These are phyloP conservation scores for Helicoverpa armigera DNA, from an alignment of 1,140 invertebrate genomes.

Conservation along the genomic window DNA sequence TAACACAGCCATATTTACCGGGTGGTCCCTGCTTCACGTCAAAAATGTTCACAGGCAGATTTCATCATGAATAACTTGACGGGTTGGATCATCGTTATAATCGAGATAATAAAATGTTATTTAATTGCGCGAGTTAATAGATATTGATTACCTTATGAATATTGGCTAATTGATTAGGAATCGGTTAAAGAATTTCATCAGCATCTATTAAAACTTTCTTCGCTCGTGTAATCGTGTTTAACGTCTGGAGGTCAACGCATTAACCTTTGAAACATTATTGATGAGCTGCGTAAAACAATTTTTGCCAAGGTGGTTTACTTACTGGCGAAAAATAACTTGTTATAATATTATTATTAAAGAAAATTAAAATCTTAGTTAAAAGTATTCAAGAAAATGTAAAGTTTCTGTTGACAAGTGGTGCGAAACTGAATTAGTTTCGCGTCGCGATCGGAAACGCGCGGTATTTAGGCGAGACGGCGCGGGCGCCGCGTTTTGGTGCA, in stretches of 20 bases:
- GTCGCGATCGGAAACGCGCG: slow-evolving; percentile 22
- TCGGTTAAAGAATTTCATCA: too few species aligned
- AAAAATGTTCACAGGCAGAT: slow-evolving; percentile 7
- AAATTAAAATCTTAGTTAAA: not conserved
- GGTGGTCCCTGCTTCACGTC: slow-evolving; percentile 33
- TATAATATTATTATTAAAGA: not conserved
- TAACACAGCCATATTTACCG: slow-evolving; percentile 29
- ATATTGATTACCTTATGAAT: not conserved
- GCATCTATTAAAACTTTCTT: too few species aligned
- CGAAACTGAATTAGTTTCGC: slow-evolving; percentile 39
- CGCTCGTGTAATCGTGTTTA: too few species aligned
- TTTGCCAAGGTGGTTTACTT: too few species aligned
- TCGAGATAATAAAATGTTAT: not conserved
- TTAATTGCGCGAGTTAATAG: not conserved
- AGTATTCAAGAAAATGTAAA: not conserved
- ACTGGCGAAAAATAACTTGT: not conserved
- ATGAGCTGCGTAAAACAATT: too few species aligned
- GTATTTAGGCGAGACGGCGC: slow-evolving; percentile 23
- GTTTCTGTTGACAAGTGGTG: slow-evolving; percentile 23
- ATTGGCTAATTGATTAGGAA: too few species aligned
- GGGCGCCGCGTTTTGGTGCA: not conserved
- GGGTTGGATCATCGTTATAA: not conserved
- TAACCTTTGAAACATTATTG: too few species aligned
- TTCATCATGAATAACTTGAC: slow-evolving; percentile 19
- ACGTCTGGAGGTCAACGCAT: too few species aligned